Evolutionary conservation across 2,797 vertebrate species (phyloP).

Genomic region (Tinamus major): DNA sequence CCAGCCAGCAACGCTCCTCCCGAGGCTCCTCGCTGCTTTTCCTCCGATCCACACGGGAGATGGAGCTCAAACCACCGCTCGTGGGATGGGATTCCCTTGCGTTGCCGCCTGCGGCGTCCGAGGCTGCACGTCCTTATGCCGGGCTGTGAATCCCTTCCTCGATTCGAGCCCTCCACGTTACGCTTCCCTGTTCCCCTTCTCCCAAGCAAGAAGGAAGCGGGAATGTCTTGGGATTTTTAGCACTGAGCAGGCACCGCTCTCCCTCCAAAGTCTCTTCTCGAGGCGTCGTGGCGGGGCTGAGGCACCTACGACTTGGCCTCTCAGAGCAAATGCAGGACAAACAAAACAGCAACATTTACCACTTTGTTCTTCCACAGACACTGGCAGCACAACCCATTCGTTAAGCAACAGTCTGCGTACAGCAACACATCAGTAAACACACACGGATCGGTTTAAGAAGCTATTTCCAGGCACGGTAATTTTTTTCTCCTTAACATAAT

Average conservation of each 20-base stretch:
- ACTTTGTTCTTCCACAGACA: background rate
- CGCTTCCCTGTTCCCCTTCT: background rate
- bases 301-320: background rate
- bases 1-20: fast-evolving
- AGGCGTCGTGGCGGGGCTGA: background rate
- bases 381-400: background rate
- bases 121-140: background rate
- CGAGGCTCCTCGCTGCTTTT: background rate
- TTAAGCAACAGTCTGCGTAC: background rate
- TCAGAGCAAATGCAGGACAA: background rate
- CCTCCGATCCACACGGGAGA: background rate
- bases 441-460: fast-evolving
- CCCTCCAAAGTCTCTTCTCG: background rate
- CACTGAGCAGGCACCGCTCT: fast-evolving
- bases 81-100: background rate
- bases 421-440: fast-evolving
- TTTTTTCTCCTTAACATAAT: background rate
- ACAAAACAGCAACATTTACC: background rate
- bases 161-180: background rate
- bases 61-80: background rate
- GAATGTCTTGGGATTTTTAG: background rate
- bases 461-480: background rate
- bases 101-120: fast-evolving
- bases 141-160: background rate
- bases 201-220: background rate